Evolutionary conservation across 2,113 vertebrate species (phyloP).

Genomic region (Thymallus thymallus): DNA sequence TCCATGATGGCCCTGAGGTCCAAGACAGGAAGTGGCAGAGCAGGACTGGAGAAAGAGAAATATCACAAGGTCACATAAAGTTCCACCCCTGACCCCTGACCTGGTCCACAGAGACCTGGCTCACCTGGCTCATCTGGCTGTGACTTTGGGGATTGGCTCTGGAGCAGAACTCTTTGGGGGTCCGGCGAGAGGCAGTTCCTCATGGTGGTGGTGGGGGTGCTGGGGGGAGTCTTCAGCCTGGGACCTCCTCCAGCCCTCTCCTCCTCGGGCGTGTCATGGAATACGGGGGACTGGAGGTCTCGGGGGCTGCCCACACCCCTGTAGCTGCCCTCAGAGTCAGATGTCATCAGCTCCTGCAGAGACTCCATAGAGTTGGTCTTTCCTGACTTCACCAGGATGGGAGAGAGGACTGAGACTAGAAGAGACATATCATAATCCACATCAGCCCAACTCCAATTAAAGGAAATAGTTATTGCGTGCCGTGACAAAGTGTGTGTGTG

Average conservation of each 20-base stretch:
- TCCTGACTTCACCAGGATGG: constrained; percentile 77
- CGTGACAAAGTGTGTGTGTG: background rate
- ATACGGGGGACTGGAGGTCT: constrained; percentile 88
- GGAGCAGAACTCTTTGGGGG: constrained; percentile 70
- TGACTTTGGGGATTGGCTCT: constrained; percentile 66
- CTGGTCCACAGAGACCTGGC: background rate
- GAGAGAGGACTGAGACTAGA: constrained; percentile 42
- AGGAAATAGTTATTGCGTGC: background rate
- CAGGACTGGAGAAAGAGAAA: constrained; percentile 64
- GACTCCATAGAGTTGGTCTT: constrained; percentile 89
- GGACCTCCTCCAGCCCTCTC: constrained; percentile 66
- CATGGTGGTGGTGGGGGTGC: constrained; percentile 68
- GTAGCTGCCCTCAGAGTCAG: constrained; percentile 94
- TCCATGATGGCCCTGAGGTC: constrained; percentile 96
- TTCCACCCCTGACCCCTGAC: constrained; percentile 1
- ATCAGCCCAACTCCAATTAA: background rate
- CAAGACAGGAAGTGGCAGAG: constrained; percentile 80
- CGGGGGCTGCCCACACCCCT: constrained; percentile 86
- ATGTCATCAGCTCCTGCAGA: constrained; percentile 88
- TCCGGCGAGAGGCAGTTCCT: constrained; percentile 60
- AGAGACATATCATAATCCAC: background rate
- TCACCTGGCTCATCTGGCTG: constrained; percentile 49
- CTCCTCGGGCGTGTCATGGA: constrained; percentile 76
- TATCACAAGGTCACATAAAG: constrained; percentile 31
- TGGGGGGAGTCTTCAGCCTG: constrained; percentile 62